Evolutionary conservation across 2,797 vertebrate genomes (phyloP).

Genomic region (Threskiornis aethiopicus): DNA sequence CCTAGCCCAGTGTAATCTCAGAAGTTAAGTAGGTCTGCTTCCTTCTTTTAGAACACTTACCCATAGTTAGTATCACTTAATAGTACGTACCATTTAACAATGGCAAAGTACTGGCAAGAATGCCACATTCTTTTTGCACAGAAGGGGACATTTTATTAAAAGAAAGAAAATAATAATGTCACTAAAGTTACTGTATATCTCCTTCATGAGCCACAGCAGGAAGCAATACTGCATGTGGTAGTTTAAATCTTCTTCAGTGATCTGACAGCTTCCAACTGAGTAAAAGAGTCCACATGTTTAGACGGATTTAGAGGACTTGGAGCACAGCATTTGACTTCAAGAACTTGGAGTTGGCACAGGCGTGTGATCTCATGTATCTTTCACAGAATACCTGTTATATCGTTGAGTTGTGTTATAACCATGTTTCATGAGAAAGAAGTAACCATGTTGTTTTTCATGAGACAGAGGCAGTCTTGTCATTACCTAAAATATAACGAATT

Average conservation of each 20-base stretch:
- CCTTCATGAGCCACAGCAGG: slow-evolving; percentile 48
- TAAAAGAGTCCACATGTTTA: neutral
- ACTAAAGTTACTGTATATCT: neutral
- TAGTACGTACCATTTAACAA: neutral
- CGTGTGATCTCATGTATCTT: rapidly evolving
- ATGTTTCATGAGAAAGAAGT: neutral
- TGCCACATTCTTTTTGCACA: neutral
- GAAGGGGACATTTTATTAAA: neutral
- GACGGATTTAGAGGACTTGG: slow-evolving; percentile 6
- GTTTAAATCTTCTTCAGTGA: slow-evolving; percentile 16
- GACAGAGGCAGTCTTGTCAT: neutral
- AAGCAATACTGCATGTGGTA: neutral
- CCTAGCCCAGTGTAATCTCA: neutral
- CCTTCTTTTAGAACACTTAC: neutral
- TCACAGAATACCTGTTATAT: neutral
- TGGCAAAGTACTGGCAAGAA: rapidly evolving
- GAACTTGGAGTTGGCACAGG: neutral
- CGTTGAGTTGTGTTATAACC: neutral
- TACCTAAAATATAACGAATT: neutral
- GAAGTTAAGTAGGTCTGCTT: neutral
- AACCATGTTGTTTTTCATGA: neutral
- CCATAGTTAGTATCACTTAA: neutral
- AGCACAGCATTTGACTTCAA: neutral
- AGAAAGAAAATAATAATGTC: slow-evolving; percentile 27
- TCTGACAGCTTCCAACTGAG: slow-evolving; percentile 37